Percentiles rank a stretch among this genome's conserved stretches.
These are phyloP conservation scores for Apodemia duryi DNA, from an alignment of 2,888 invertebrate species.

Conservation along the genomic window DNA sequence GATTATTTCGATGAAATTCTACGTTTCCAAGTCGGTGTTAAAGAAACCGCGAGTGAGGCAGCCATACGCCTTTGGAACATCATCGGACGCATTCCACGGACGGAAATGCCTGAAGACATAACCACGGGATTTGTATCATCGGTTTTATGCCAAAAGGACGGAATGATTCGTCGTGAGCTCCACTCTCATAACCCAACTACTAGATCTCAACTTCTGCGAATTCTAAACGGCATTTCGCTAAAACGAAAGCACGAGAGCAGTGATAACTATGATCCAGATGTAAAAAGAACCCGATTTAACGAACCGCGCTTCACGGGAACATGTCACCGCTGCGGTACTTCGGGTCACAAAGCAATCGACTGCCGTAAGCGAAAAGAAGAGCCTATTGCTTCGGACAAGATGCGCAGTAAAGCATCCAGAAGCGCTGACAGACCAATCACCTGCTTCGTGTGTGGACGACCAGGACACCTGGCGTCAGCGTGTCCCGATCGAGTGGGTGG, in stretches of 20 bases:
- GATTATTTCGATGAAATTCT: slow-evolving; percentile 24
- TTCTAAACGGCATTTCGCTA: slow-evolving; percentile 16
- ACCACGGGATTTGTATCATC: slow-evolving; percentile 20
- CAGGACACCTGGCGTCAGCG: neutral
- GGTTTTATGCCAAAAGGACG: slow-evolving; percentile 20
- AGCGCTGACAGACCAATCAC: neutral
- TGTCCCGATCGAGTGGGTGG: neutral
- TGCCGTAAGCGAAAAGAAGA: neutral
- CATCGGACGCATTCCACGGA: slow-evolving; percentile 19
- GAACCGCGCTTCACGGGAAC: neutral
- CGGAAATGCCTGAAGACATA: slow-evolving; percentile 19
- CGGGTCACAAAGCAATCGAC: neutral
- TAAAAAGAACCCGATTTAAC: slow-evolving; percentile 2
- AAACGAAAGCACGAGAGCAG: slow-evolving; percentile 16
- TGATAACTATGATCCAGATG: neutral
- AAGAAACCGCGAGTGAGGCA: slow-evolving; percentile 22
- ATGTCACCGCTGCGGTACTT: neutral
- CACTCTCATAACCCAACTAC: slow-evolving; percentile 18
- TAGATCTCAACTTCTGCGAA: slow-evolving; percentile 20
- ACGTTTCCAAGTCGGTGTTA: slow-evolving; percentile 16
- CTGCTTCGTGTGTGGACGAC: neutral
- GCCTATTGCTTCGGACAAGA: neutral
- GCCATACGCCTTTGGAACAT: slow-evolving; percentile 21
- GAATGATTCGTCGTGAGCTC: slow-evolving; percentile 21
- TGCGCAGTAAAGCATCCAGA: neutral